phyloP scores from a whole-genome alignment of 2,888 invertebrate genomes.

The Agriopis marginaria region DNA sequence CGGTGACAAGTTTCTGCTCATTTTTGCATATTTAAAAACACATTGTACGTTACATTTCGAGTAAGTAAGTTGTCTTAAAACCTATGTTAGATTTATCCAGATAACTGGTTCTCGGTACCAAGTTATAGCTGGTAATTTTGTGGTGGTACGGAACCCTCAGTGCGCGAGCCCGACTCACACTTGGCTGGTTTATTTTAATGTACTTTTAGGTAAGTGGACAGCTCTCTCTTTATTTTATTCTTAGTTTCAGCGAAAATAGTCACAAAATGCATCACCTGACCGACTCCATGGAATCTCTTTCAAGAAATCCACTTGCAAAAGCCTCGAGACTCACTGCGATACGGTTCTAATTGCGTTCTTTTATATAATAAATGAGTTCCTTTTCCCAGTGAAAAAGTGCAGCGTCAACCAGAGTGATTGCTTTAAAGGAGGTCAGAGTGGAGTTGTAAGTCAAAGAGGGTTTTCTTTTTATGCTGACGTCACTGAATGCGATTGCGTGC shows the following conservation, averaged over 20 bases:
- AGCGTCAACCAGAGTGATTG: slow-evolving; percentile 16
- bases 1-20: no score
- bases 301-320: slow-evolving; percentile 10
- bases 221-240: neutral
- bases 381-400: slow-evolving; percentile 11
- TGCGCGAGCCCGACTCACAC: no score
- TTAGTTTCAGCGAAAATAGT: neutral
- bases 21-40: no score
- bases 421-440: slow-evolving; percentile 7
- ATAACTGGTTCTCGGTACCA: no score
- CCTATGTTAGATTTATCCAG: no score
- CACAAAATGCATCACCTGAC: slow-evolving; percentile 14
- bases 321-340: slow-evolving; percentile 8
- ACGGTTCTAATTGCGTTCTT: slow-evolving; percentile 28
- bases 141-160: no score
- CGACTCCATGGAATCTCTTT: slow-evolving; percentile 9
- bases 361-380: slow-evolving; percentile 17
- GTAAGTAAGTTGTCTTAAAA: no score
- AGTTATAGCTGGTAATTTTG: no score
- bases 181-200: no score
- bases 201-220: no score
- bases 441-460: neutral
- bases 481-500: neutral
- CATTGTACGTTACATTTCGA: no score
- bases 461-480: neutral